Evolutionary conservation across 2,888 invertebrate species (phyloP), one percentile per base, ranked within the genome.

Genomic region (Axea sp.): DNA sequence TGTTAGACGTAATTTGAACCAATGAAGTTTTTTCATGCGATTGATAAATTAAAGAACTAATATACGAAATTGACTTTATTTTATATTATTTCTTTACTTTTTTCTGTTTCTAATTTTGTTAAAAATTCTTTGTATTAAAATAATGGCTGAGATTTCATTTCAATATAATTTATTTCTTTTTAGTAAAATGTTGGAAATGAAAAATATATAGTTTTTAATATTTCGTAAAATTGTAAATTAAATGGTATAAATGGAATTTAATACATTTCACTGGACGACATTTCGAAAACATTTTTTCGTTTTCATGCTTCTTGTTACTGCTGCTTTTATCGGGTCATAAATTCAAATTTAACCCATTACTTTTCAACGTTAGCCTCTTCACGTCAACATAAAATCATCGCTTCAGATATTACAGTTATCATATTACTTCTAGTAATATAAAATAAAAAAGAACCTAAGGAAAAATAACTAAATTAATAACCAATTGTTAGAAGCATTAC

Each of bases 271-370:
- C 26, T 12, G 7, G 22, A 22, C 12, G 7, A 43, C 30, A 9
- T 33, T 43, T 57, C 24, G 26, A 26, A 33, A 43, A 22, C 57
- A 33, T 59, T 59, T 59, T 59, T 59, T 59, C 37, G 43, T 35
- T 35, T 45, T 11, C 35, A 45, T 35, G 43, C 11, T 43, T 33
- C 57, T 43, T 33, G 57, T 59, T 59, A 35, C 43, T 26, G 57
- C 45, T 45, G 49, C 49, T 49, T 60, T 60, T 49, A 60, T 60
- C 49, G 60, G 31, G 9, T n/a, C 30, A 60, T 60, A 60, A 60
- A 60, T 60, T 60, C 49, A 49, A 60, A 60, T 60, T 39, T 49
- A 47, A 49, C 28, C 60, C 60, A 49, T 49, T 60, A 60, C 39
- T 37, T 49, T 49, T 49, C 60, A 60, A 39, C 49, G 31, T 39